Base-by-base conservation (phyloP, 2,797 vertebrate genomes). In the Schizopygopsis pylzovi region DNA sequence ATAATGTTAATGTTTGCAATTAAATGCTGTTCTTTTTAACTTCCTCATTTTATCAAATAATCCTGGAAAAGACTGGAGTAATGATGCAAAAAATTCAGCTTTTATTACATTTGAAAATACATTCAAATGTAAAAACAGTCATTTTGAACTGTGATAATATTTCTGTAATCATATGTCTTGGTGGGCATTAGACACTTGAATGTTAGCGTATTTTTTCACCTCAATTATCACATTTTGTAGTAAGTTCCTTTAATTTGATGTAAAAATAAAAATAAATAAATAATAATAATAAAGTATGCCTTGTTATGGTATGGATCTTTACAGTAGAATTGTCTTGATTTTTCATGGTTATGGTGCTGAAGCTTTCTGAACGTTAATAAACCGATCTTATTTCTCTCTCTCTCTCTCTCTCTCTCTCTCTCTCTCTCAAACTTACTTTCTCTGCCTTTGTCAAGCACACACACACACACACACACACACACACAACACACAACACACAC, bases 321-420 rank as follows among this genome's bases (percentile, higher is more conserved):
- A 39, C 20, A n/a, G 6, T 56, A 25, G 11, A 7, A 5, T 1
- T 71, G 6, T 13, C 10, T 15, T n/a, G 75, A n/a, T 13, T 41
- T 22, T 39, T 77, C 37, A 61, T 20, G 75, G 54, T 61, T 39
- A 43, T 2, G 13, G 22, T 43, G 37, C n/a, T 61, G 54, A 79
- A 79, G 39, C 76, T 79, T 79, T 79, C 22, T 43, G 37, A 79
- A 79, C 61, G 54, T 11, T 61, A 61, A 79, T 25, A 43, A 78
- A 16, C 22, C 3, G 7, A 18, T 18, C 15, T 49, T 49, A 6
- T 18, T 1, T 63, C 4, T 56, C 4, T 43, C 25, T 22, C 4
- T 16, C 1, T 63, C 4, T 56, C 4, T 43, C 25, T 22, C 4
- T 16, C 0, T 22, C 6, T 59, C 4, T 43, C 25, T 22, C 43